Percentiles rank a stretch among this genome's conserved stretches.
Conservation (phyloP, 2,797 vertebrate genomes). For the Sebastes vulpes region DNA sequence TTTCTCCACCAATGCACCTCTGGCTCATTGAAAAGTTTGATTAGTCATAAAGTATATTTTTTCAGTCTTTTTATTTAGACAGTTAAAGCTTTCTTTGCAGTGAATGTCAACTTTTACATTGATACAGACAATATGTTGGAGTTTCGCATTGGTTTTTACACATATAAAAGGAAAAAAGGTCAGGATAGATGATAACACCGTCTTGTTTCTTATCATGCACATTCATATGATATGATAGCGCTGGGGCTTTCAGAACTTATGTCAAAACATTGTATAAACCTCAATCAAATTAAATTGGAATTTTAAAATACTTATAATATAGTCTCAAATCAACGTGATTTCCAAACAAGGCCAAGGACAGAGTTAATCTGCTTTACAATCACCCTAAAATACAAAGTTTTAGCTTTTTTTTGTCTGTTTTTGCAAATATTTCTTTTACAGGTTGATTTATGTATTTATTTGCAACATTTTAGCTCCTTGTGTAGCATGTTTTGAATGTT, state of each 20-base stretch:
- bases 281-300: not conserved
- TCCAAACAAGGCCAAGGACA: not conserved
- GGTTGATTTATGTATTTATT: conserved; percentile 25
- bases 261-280: not conserved
- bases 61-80: not conserved
- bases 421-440: not conserved
- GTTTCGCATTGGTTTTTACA: not conserved
- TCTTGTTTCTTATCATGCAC: not conserved
- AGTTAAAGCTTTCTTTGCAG: not conserved
- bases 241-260: not conserved
- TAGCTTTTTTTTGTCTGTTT: not conserved
- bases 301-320: not conserved
- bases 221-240: not conserved
- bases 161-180: not conserved
- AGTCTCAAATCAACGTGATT: not conserved
- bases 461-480: conserved; percentile 18
- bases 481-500: conserved; percentile 50
- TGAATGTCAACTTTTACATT: not conserved
- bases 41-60: not conserved
- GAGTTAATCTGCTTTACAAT: not conserved
- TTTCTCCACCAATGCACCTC: not conserved
- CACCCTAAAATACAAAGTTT: not conserved
- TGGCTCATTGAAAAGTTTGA: conserved; percentile 6
- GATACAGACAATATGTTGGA: not conserved
- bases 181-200: not conserved